Base-by-base conservation (phyloP, 37 sponge, comb jelly and placozoan genomes). In the Axinella damicornis region DNA sequence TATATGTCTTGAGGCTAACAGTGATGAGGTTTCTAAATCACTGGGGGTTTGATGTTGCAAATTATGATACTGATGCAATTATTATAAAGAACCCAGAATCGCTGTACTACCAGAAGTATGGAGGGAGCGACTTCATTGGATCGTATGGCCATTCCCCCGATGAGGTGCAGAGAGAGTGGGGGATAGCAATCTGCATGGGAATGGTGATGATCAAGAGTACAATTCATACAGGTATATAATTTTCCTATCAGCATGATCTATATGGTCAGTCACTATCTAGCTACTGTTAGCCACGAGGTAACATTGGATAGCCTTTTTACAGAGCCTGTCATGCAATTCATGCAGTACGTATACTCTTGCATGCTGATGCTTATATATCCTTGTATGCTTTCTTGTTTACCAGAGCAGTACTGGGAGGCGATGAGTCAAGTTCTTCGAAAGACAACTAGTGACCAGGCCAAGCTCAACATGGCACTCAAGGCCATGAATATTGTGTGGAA, bases 381-480 rank as follows among this genome's bases (percentile, higher is more conserved):
- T 46, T 46, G 46, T 46, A n/a, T n/a, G n/a, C n/a, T n/a, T n/a
- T 21, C 24, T 38, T 64, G 21, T 73, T 46, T 16, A 39, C 6
- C 69, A 88, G 88, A 80, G 33, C 24, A 34, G 52, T 75, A 55
- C 76, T 88, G 88, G 88, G 59, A 81, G 27, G 46, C 57, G 18
- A 64, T 79, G 38, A 65, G 54, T 12, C 34, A 73, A 16, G 41
- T 68, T 17, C 18, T 31, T 17, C 56, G 16, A 2, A 30, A 62
- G 39, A 73, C n/a, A n/a, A 46, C 9, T 46, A 46, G 71, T 53
- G 90, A 90, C 84, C 90, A 90, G 66, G 80, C 31, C 21, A 90
- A 52, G 63, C 32, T 90, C 36, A 90, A 90, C 74, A 65, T 36
- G 36, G 85, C 69, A 24, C 71, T 90, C 30, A 73, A 84, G 41